Evolutionary conservation across 92 coral and sea anemone species (phyloP).

Genomic region (Actinostola sp.): DNA sequence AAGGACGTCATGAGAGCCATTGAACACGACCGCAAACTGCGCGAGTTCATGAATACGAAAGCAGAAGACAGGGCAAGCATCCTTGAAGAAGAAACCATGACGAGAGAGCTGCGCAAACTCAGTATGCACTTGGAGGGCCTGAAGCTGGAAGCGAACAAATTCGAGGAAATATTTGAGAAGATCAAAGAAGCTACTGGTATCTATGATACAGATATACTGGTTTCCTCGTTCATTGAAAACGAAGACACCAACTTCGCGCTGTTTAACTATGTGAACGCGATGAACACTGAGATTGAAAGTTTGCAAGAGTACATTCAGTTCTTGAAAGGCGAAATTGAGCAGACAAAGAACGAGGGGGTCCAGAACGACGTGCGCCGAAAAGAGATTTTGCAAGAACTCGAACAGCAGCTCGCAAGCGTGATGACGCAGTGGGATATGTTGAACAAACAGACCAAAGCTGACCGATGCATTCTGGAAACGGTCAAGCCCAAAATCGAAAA

Average conservation of each 20-base stretch:
- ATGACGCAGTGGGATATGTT: slow-evolving; percentile 50
- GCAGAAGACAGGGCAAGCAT: slow-evolving; percentile 83
- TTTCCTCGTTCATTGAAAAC: slow-evolving; percentile 79
- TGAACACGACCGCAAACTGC: slow-evolving; percentile 91
- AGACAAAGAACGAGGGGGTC: slow-evolving; percentile 69
- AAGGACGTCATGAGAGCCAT: slow-evolving; percentile 92
- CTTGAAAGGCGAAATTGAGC: slow-evolving; percentile 72
- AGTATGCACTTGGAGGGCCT: slow-evolving; percentile 68
- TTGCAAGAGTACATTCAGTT: slow-evolving; percentile 77
- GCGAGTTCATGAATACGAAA: slow-evolving; percentile 89
- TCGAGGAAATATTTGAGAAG: slow-evolving; percentile 80
- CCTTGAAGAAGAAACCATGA: slow-evolving; percentile 68
- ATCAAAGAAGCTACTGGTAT: slow-evolving; percentile 91
- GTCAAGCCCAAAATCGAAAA: slow-evolving; percentile 80
- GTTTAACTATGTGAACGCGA: slow-evolving; percentile 87
- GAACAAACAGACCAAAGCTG: slow-evolving; percentile 49
- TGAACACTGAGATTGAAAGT: slow-evolving; percentile 84
- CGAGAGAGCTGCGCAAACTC: slow-evolving; percentile 62
- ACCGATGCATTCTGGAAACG: slow-evolving; percentile 63
- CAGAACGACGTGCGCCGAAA: slow-evolving; percentile 75
- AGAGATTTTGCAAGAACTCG: slow-evolving; percentile 79
- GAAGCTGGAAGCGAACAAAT: slow-evolving; percentile 71
- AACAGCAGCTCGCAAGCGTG: slow-evolving; percentile 48
- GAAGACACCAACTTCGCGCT: slow-evolving; percentile 98
- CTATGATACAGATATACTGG: slow-evolving; percentile 80